A percentile compares a stretch with the other conserved stretches of the same genome.
phyloP scores from a whole-genome alignment of 2,888 invertebrate genomes.

The Subacronicta megacephala region DNA sequence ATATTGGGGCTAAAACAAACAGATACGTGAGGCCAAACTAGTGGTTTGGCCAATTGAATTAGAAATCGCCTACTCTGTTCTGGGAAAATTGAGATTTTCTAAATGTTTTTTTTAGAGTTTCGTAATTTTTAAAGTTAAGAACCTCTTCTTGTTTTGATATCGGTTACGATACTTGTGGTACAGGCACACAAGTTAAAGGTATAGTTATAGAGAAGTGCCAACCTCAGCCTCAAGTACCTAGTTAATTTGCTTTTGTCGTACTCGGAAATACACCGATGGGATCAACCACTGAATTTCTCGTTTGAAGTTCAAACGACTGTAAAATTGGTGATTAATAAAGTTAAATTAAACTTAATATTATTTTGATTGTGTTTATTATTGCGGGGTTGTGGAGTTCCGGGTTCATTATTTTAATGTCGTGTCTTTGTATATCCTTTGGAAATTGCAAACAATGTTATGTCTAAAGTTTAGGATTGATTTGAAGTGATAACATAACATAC shows the following conservation, averaged over 20 bases:
- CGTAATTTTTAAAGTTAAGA: too few relatives aligned
- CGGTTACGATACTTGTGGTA: too few relatives aligned
- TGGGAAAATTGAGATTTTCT: not conserved
- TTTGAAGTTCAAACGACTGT: constrained; percentile 33
- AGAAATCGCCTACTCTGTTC: constrained; percentile 16
- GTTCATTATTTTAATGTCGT: constrained; percentile 2
- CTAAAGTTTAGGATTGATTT: constrained; percentile 3
- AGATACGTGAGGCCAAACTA: constrained; percentile 39
- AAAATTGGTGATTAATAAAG: constrained; percentile 50
- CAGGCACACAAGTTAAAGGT: too few relatives aligned
- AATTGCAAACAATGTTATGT: constrained; percentile 3
- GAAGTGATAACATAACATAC: too few relatives aligned
- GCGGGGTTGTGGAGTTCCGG: not conserved
- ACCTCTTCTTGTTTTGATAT: too few relatives aligned
- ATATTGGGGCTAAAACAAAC: constrained; percentile 54
- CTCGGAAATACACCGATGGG: constrained; percentile 23
- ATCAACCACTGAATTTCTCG: constrained; percentile 23
- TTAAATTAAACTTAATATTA: constrained; percentile 39
- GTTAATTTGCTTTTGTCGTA: too few relatives aligned
- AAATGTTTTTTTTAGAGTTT: too few relatives aligned
- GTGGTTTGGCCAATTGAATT: constrained; percentile 44
- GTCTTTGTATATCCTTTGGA: not conserved
- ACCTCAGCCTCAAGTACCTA: constrained; percentile 1
- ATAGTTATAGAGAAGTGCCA: too few relatives aligned
- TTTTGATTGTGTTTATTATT: constrained; percentile 30